Evolutionary conservation across 2,113 vertebrate genomes (phyloP), one percentile per base, ranked within the genome.

Genomic region (Nycticorax nycticorax): DNA sequence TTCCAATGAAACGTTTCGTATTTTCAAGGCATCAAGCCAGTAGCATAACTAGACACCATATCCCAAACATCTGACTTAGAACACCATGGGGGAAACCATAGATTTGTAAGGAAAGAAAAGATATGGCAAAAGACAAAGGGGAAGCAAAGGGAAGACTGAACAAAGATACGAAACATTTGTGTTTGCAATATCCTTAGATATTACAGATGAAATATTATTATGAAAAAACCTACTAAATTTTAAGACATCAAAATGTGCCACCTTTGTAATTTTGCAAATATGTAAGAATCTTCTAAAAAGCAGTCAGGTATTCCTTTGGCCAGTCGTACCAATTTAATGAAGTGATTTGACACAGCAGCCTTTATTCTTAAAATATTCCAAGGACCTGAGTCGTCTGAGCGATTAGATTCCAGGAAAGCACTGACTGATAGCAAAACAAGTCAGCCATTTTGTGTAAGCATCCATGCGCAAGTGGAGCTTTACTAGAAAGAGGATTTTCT

Each of bases 11-110:
- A 68, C 16, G 21, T 9, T 28, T 43, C 35, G 0, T 7, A 3
- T 26, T 45, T 62, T 28, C 68, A 33, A 4, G 3, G 16, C 22
- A 21, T 24, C 17, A 16, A 13, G 37, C 52, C 35, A 33, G 48
- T 0, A 20, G 35, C 23, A 5, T 35, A n/a, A n/a, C 47, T 16
- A 15, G 6, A 8, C 8, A 5, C 3, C 14, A 26, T 12, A 45
- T 21, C 26, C 9, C 53, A 8, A 22, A 27, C 10, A 7, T 12
- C 41, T 6, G 41, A 32, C 55, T 86, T 35, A 1, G 37, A n/a
- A 30, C 41, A 22, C 18, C 32, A 2, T 27, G 4, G 15, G 47
- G 35, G 47, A 43, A 72, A 52, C 16, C 24, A 10, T 2, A 12
- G 12, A 17, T 12, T 3, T 13, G 47, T 5, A 9, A 48, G n/a